phyloP scores from a whole-genome alignment of 2,888 invertebrate genomes.

The Craniophora ligustri region DNA sequence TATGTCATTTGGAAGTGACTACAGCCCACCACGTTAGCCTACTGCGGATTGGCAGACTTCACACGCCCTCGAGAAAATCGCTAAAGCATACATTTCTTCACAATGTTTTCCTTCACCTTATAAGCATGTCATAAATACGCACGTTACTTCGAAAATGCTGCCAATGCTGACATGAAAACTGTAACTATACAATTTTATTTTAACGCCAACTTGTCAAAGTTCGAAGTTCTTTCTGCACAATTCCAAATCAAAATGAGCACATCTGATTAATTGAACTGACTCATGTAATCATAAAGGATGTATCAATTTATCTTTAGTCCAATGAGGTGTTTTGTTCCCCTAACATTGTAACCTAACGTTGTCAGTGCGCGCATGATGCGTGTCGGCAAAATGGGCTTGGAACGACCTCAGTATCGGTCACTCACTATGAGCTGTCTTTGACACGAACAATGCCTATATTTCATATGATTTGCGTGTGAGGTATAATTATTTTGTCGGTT shows the following conservation, averaged over 20 bases:
- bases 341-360: constrained; percentile 27
- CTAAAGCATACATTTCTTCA: too few species aligned
- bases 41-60: too few species aligned
- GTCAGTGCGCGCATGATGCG: constrained; percentile 34
- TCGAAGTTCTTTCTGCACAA: constrained; percentile 1
- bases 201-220: not conserved
- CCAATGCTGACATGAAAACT: too few species aligned
- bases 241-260: constrained; percentile 38
- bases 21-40: too few species aligned
- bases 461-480: constrained; percentile 41
- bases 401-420: constrained; percentile 33
- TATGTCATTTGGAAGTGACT: too few species aligned
- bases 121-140: too few species aligned
- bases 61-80: too few species aligned
- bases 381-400: constrained; percentile 28
- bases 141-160: too few species aligned
- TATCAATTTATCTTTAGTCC: constrained; percentile 33
- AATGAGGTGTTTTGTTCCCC: constrained; percentile 14
- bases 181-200: too few species aligned
- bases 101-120: too few species aligned
- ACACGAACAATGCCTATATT: constrained; percentile 35
- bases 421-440: constrained; percentile 20
- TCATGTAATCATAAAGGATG: constrained; percentile 49
- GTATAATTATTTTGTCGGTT: constrained; percentile 29
- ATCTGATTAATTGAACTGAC: constrained; percentile 44